Evolutionary conservation across 2,888 invertebrate genomes (phyloP).

Genomic region (Imbricaverruca yamaguchii): DNA sequence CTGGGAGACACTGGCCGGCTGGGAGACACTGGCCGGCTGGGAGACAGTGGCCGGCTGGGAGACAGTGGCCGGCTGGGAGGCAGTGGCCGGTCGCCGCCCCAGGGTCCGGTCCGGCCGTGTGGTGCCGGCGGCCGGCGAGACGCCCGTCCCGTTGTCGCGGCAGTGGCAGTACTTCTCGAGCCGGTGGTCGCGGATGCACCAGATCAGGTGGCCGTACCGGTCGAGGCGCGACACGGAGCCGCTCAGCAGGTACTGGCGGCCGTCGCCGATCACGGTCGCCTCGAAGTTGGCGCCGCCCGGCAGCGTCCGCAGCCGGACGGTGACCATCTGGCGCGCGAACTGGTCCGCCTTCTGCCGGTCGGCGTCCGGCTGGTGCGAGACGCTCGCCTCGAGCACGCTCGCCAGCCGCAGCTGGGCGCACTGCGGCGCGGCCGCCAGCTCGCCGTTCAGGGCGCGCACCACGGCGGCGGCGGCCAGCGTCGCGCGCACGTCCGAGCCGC

Average conservation of each 20-base stretch:
- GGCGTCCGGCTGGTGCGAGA: background rate
- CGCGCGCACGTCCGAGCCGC: background rate
- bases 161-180: slow-evolving; percentile 42
- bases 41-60: no score
- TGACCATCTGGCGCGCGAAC: background rate
- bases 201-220: slow-evolving; percentile 41
- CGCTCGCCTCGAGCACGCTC: background rate
- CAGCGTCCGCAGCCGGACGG: background rate
- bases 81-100: no score
- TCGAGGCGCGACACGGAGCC: slow-evolving; percentile 52
- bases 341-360: background rate
- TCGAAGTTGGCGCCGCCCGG: background rate
- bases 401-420: background rate
- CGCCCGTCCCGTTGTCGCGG: slow-evolving; percentile 15
- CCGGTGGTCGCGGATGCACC: slow-evolving; percentile 39
- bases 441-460: background rate
- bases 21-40: no score
- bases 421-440: background rate
- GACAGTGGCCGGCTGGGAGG: no score
- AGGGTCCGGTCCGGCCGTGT: no score
- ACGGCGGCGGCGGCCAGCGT: background rate
- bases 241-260: slow-evolving; percentile 47
- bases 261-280: slow-evolving; percentile 44
- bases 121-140: no score
- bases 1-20: no score